phyloP scores from a whole-genome alignment of 92 coral and sea anemone genomes.

The Anthopleura xanthogrammica region DNA sequence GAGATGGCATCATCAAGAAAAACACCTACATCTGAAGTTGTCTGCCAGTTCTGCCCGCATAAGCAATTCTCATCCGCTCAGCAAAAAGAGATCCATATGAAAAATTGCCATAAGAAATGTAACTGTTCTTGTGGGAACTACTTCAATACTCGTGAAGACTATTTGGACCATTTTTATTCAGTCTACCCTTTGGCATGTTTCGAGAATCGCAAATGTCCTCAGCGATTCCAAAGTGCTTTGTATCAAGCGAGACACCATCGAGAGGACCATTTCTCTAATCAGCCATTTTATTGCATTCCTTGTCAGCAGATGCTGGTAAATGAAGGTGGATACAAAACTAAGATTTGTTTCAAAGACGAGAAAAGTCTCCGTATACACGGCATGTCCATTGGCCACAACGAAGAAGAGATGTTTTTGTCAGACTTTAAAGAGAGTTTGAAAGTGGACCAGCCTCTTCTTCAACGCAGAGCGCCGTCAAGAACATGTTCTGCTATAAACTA shows the following conservation, averaged over 20 bases:
- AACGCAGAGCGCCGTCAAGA: slow-evolving; percentile 51
- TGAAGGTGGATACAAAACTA: slow-evolving; percentile 40
- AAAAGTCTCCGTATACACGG: slow-evolving; percentile 72
- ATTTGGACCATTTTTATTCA: slow-evolving; percentile 83
- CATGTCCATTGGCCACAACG: slow-evolving; percentile 65
- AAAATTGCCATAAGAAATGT: slow-evolving; percentile 92
- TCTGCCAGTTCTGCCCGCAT: slow-evolving; percentile 88
- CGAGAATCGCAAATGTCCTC: slow-evolving; percentile 97
- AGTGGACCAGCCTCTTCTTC: slow-evolving; percentile 24
- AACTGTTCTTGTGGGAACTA: slow-evolving; percentile 94
- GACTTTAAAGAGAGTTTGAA: slow-evolving; percentile 33
- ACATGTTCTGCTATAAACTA: slow-evolving; percentile 75
- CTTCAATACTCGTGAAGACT: slow-evolving; percentile 75
- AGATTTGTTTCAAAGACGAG: slow-evolving; percentile 81
- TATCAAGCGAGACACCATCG: slow-evolving; percentile 87
- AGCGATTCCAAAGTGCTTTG: slow-evolving; percentile 75
- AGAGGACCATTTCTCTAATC: slow-evolving; percentile 67
- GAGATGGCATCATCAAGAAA: slow-evolving; percentile 25
- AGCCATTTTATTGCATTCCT: slow-evolving; percentile 87
- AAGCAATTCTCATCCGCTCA: slow-evolving; percentile 71
- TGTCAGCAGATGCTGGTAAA: slow-evolving; percentile 60
- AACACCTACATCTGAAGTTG: background rate
- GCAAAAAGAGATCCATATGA: slow-evolving; percentile 92
- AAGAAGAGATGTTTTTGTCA: slow-evolving; percentile 71
- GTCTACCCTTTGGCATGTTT: slow-evolving; percentile 92